Conservation (phyloP, 1,140 invertebrate species). For the Thrips palmi region DNA sequence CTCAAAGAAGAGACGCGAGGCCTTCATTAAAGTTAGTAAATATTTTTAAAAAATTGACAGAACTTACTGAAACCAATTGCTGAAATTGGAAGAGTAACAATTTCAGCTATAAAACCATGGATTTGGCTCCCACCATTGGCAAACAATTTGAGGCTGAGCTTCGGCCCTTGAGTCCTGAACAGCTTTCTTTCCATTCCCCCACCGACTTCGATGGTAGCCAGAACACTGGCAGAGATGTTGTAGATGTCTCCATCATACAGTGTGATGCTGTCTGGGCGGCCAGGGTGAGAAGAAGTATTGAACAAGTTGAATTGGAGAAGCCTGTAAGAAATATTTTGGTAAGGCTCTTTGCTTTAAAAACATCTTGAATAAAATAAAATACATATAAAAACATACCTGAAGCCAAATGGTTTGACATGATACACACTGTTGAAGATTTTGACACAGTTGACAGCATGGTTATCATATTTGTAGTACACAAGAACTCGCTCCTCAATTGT, state of each 20-base stretch:
- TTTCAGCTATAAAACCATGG: conserved; percentile 96
- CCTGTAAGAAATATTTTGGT: conserved; percentile 23
- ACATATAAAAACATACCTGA: conserved; percentile 29
- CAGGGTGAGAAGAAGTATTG: conserved; percentile 66
- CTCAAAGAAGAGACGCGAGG: not conserved
- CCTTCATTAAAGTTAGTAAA: not conserved
- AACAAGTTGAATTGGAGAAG: conserved; percentile 87
- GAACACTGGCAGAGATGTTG: conserved; percentile 52
- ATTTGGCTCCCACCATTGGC: conserved; percentile 80
- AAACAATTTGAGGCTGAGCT: conserved; percentile 79
- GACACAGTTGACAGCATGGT: conserved; percentile 88
- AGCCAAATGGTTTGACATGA: conserved; percentile 69
- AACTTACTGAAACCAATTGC: conserved; percentile 71
- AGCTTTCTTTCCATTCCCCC: conserved; percentile 52
- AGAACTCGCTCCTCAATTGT: conserved; percentile 76
- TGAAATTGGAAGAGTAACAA: conserved; percentile 84
- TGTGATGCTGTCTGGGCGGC: conserved; percentile 63
- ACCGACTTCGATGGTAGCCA: conserved; percentile 50
- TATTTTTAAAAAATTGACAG: not conserved
- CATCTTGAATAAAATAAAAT: not conserved
- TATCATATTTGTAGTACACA: conserved; percentile 95
- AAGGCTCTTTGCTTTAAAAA: conserved; percentile 1
- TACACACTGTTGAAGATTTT: conserved; percentile 86
- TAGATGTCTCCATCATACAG: conserved; percentile 89
- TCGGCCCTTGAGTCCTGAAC: conserved; percentile 53